Percentiles rank a stretch among this genome's conserved stretches.
These are phyloP conservation scores for Eulemur albifrons DNA, from an alignment of 2,797 vertebrate species.

Conservation along the genomic window DNA sequence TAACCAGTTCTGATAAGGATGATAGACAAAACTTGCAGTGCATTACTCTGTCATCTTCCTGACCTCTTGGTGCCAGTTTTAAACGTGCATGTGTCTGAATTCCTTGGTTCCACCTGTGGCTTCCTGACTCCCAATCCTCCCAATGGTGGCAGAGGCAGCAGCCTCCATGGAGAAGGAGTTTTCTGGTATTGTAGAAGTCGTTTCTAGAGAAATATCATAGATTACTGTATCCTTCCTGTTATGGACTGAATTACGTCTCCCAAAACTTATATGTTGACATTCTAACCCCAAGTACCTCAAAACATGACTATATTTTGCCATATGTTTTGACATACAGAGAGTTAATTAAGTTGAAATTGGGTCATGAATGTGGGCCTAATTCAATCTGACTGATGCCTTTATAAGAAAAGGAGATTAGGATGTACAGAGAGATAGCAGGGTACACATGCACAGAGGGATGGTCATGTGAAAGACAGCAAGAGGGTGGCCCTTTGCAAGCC, in stretches of 20 bases:
- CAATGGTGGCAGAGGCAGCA: not conserved
- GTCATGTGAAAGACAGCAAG: not conserved
- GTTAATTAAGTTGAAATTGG: not conserved
- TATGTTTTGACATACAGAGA: not conserved
- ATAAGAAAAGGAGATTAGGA: not conserved
- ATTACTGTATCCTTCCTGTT: not conserved
- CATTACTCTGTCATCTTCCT: not conserved
- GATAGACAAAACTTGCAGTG: not conserved
- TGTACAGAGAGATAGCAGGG: fast-evolving
- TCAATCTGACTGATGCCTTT: not conserved
- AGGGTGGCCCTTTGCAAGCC: not conserved
- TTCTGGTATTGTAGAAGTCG: not conserved
- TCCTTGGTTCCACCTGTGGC: not conserved
- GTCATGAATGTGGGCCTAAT: no score
- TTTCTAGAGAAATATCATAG: not conserved
- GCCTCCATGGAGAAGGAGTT: not conserved
- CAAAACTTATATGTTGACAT: not conserved
- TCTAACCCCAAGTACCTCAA: not conserved
- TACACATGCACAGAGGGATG: not conserved
- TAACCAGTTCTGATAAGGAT: not conserved
- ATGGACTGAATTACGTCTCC: not conserved
- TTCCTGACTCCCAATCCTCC: not conserved
- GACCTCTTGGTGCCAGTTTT: not conserved
- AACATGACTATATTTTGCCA: not conserved
- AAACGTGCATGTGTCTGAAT: not conserved